Evolutionary conservation across 92 coral and sea anemone genomes (phyloP), one percentile per base, ranked within the genome.

Genomic region (Actinostola sp.): DNA sequence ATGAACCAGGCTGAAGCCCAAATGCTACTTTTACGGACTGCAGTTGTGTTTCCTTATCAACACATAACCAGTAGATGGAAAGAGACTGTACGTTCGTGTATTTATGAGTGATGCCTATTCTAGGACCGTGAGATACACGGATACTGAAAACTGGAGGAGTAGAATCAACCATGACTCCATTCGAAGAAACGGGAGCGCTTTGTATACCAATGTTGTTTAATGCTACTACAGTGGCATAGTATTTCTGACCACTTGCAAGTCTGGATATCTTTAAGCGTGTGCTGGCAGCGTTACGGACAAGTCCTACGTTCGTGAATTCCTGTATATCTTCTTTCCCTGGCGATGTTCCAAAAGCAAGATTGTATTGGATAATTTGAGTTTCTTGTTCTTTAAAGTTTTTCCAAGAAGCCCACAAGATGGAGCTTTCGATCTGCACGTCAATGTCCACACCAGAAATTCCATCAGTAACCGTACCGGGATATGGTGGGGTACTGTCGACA

Each of bases 1-100:
- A 46, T 43, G 78, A 73, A 51, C 98, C 98, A 58, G 98, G 98
- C 72, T 88, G 92, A n/a, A 89, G 84, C 3, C 98, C 98, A 70
- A 94, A 91, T 28, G 86, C 94, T 45, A 91, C 63, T 42, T 75
- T 75, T 27, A 82, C 83, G 11, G 84, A 72, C 43, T 71, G 27
- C 32, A 94, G 43, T 24, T 81, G 70, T 34, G 97, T 91, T 61
- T 94, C 90, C 13, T 75, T 63, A 73, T 94, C 98, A 7, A 61
- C 75, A 57, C 98, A 91, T 28, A 8, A 66, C 98, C 98, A 94
- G 34, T 71, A 61, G 19, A 58, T 84, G 3, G 94, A 74, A 29
- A 94, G 72, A 15, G 62, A 62, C 11, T 66, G 52, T 2, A 30
- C 77, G 1, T 76, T 57, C 0, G 91, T 71, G 35, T 46, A 89